These are phyloP conservation scores for Pseudomyrmex concolor DNA, from an alignment of 1,140 invertebrate species.

Conservation along the genomic window DNA sequence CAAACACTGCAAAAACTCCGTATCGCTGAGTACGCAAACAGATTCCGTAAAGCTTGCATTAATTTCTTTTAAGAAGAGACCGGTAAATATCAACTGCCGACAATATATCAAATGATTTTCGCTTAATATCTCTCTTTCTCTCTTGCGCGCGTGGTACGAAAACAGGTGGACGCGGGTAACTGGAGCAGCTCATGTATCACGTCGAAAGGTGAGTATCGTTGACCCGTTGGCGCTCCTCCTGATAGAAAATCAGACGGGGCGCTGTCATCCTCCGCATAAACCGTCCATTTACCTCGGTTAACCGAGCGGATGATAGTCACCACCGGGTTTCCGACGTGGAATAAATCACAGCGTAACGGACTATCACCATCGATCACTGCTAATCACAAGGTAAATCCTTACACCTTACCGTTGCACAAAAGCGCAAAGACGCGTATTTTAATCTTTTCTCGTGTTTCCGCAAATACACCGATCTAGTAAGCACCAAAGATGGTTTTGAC, in stretches of 20 bases:
- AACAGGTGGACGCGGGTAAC: conserved; percentile 20
- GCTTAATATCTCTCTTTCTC: conserved; percentile 13
- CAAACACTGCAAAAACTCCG: no score
- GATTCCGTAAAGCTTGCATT: not conserved
- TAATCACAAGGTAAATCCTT: conserved; percentile 25
- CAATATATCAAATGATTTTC: not conserved
- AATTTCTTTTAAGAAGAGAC: not conserved
- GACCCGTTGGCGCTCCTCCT: not conserved
- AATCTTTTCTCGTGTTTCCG: not conserved
- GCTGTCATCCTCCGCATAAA: conserved; percentile 26
- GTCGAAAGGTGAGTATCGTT: conserved; percentile 44
- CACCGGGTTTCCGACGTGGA: conserved; percentile 5
- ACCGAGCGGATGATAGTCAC: conserved; percentile 8
- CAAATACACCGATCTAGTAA: not conserved
- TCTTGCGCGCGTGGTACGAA: not conserved
- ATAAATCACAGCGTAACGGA: conserved; percentile 33
- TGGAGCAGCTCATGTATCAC: conserved; percentile 37
- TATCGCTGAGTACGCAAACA: not conserved
- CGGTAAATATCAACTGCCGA: not conserved
- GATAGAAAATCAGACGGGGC: conserved; percentile 37
- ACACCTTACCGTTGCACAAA: not conserved
- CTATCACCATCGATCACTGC: conserved; percentile 29
- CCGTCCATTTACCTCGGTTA: conserved; percentile 9
- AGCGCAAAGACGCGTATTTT: not conserved
- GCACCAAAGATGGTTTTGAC: no score